Conservation (phyloP, 1,140 invertebrate genomes). For the Solenopsis invicta region DNA sequence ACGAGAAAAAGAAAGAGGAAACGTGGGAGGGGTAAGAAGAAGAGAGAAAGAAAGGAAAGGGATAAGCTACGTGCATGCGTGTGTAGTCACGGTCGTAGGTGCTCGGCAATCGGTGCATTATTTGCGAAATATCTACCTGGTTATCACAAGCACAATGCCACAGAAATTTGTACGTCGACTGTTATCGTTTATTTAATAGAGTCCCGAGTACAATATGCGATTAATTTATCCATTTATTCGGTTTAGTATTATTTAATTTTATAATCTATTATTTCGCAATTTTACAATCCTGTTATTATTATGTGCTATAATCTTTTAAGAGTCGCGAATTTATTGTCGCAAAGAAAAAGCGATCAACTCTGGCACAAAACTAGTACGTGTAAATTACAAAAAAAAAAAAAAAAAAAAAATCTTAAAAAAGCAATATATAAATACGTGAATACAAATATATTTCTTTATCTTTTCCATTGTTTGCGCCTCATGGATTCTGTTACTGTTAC, state of each 20-base stretch:
- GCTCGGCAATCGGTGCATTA: slow-evolving; percentile 62
- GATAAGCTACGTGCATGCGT: slow-evolving; percentile 54
- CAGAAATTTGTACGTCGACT: slow-evolving; percentile 48
- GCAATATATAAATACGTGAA: not conserved
- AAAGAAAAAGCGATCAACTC: not conserved
- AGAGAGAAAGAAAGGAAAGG: slow-evolving; percentile 19
- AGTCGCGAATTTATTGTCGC: not conserved
- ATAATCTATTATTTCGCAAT: not conserved
- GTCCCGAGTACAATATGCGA: not conserved
- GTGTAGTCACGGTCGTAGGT: slow-evolving; percentile 42
- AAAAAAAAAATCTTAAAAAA: slow-evolving; percentile 2
- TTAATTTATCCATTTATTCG: slow-evolving; percentile 9
- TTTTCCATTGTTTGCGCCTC: slow-evolving; percentile 36
- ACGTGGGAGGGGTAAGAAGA: not conserved
- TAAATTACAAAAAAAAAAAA: too few species aligned
- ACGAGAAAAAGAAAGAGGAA: slow-evolving; percentile 58
- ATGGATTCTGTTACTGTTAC: slow-evolving; percentile 36
- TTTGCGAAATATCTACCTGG: slow-evolving; percentile 40
- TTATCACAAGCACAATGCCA: slow-evolving; percentile 35
- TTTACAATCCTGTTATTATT: not conserved
- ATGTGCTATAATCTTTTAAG: not conserved
- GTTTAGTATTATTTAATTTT: not conserved
- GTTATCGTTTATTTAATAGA: slow-evolving; percentile 44
- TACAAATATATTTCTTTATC: slow-evolving; percentile 30
- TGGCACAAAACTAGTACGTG: not conserved